Conservation (phyloP, 2,113 vertebrate species). For the Perognathus longimembris region DNA sequence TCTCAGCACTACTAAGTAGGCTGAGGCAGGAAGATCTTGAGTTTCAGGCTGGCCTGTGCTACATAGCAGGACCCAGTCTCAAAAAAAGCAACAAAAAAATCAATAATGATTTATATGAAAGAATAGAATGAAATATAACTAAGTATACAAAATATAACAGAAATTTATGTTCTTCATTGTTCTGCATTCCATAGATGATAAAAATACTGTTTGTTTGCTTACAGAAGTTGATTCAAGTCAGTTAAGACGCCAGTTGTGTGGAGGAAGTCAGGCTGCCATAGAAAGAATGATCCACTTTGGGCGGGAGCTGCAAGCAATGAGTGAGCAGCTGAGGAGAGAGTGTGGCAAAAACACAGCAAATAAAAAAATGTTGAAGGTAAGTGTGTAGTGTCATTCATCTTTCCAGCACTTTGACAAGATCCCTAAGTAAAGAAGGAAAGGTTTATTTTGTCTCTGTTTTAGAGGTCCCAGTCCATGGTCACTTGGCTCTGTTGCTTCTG, state of each 20-base stretch:
- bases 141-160: background rate
- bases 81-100: background rate
- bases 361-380: conserved; percentile 99
- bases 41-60: background rate
- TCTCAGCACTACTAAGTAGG: background rate
- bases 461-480: background rate
- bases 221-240: conserved; percentile 96
- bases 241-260: conserved; percentile 95
- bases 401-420: background rate
- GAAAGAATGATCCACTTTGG: conserved; percentile 99
- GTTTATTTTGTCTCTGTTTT: background rate
- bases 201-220: conserved; percentile 59
- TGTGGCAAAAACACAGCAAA: conserved; percentile 97
- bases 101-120: conserved; percentile 4
- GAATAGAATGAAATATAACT: background rate
- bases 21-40: too few relatives aligned
- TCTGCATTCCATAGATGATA: background rate
- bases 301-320: conserved; percentile 98
- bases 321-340: conserved; percentile 96
- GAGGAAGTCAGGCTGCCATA: conserved; percentile 97
- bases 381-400: background rate
- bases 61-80: background rate
- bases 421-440: background rate
- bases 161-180: background rate
- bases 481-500: background rate